Conservation (phyloP, 2,113 vertebrate species). For the Leucopsar rothschildi region DNA sequence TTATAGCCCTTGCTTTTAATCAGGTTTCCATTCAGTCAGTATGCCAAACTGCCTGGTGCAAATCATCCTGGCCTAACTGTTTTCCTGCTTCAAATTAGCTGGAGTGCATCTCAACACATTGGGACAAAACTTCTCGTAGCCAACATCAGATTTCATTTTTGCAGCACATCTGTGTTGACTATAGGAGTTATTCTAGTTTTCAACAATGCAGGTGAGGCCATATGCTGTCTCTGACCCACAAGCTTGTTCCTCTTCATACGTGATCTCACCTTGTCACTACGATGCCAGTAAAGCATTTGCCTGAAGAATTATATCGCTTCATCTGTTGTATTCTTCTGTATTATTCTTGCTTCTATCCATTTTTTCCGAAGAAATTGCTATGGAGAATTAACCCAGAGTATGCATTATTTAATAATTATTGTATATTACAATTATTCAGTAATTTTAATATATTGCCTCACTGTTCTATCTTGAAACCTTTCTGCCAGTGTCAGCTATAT, state of each 20-base stretch:
- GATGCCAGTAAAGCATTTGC: background rate
- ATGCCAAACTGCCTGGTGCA: background rate
- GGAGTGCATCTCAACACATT: background rate
- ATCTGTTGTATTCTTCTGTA: background rate
- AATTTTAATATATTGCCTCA: background rate
- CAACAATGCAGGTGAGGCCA: background rate
- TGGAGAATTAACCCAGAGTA: background rate
- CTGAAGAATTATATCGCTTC: background rate
- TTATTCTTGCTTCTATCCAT: background rate
- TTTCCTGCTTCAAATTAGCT: background rate
- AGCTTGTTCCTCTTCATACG: background rate
- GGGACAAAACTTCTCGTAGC: background rate
- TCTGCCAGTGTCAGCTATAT: background rate
- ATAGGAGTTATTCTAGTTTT: background rate
- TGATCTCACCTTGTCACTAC: background rate
- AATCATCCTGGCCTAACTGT: background rate
- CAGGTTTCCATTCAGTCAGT: background rate
- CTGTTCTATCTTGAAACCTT: background rate
- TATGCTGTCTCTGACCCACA: background rate
- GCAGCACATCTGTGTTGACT: background rate
- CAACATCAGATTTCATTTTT: background rate
- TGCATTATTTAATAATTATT: background rate
- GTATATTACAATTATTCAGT: background rate
- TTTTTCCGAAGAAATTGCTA: background rate
- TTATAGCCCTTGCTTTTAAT: background rate